These are phyloP conservation scores for Gopherus flavomarginatus DNA, from an alignment of 2,113 vertebrate species.

Conservation along the genomic window DNA sequence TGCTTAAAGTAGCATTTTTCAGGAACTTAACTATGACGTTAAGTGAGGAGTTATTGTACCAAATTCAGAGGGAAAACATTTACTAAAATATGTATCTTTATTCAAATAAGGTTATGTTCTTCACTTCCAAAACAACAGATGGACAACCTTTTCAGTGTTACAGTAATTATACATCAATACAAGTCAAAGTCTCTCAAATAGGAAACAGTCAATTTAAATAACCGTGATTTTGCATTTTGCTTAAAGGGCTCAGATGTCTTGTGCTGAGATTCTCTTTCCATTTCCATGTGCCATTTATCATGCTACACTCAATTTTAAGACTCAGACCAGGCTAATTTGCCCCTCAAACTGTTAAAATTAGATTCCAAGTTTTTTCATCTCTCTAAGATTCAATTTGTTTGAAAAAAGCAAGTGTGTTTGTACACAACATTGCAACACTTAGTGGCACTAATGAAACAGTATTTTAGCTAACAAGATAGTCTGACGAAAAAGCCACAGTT, in stretches of 20 bases:
- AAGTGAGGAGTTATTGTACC: neutral
- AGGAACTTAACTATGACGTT: no score
- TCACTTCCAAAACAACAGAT: conserved; percentile 61
- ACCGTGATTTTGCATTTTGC: neutral
- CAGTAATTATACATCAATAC: conserved; percentile 35
- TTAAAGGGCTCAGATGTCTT: conserved; percentile 8
- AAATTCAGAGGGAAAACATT: conserved; percentile 47
- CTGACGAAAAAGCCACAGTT: neutral
- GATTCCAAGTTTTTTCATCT: neutral
- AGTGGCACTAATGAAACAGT: neutral
- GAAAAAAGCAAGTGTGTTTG: neutral
- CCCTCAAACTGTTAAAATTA: neutral
- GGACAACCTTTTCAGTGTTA: conserved; percentile 60
- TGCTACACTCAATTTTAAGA: neutral
- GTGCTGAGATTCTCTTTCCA: neutral
- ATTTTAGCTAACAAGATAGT: neutral
- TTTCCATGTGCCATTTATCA: conserved; percentile 5
- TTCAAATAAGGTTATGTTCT: conserved; percentile 75
- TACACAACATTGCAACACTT: neutral
- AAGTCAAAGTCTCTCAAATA: conserved; percentile 46
- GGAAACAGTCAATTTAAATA: conserved; percentile 37
- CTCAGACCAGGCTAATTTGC: neutral
- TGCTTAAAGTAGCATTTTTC: no score
- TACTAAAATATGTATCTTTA: conserved; percentile 84
- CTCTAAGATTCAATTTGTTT: neutral